phyloP scores from a whole-genome alignment of 1,140 invertebrate genomes.

The Atta cephalotes region DNA sequence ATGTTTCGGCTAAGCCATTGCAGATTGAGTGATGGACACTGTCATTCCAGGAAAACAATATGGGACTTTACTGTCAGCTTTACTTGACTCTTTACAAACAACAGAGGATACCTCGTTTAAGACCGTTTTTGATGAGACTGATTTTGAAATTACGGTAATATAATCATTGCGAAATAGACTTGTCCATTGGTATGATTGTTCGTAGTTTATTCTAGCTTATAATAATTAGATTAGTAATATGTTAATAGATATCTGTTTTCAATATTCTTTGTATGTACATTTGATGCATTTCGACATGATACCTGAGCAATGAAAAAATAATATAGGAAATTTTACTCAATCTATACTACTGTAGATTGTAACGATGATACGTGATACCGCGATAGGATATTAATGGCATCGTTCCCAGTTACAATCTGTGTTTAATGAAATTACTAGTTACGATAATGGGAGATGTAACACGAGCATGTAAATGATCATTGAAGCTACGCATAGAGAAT shows the following conservation, averaged over 20 bases:
- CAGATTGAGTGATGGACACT: slow-evolving; percentile 72
- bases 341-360: background rate
- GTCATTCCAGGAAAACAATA: slow-evolving; percentile 64
- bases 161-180: background rate
- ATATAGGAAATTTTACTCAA: slow-evolving; percentile 13
- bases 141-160: background rate
- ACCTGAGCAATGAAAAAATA: background rate
- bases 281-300: background rate
- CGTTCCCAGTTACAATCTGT: slow-evolving; percentile 39
- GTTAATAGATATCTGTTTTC: slow-evolving; percentile 1
- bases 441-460: slow-evolving; percentile 27
- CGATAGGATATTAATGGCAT: slow-evolving; percentile 33
- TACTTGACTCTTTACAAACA: slow-evolving; percentile 34
- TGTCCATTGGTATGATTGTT: background rate
- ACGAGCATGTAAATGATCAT: slow-evolving; percentile 36
- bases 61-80: slow-evolving; percentile 24
- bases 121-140: background rate
- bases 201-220: background rate
- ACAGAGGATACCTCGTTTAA: background rate
- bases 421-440: slow-evolving; percentile 51
- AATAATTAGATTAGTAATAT: background rate
- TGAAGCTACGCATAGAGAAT: slow-evolving; percentile 7
- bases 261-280: slow-evolving; percentile 1
- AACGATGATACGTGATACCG: slow-evolving; percentile 43
- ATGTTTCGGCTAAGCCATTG: slow-evolving; percentile 73